Evolutionary conservation across 2,888 invertebrate species (phyloP), one percentile per base, ranked within the genome.

Genomic region (Sarcophaga carnaria): DNA sequence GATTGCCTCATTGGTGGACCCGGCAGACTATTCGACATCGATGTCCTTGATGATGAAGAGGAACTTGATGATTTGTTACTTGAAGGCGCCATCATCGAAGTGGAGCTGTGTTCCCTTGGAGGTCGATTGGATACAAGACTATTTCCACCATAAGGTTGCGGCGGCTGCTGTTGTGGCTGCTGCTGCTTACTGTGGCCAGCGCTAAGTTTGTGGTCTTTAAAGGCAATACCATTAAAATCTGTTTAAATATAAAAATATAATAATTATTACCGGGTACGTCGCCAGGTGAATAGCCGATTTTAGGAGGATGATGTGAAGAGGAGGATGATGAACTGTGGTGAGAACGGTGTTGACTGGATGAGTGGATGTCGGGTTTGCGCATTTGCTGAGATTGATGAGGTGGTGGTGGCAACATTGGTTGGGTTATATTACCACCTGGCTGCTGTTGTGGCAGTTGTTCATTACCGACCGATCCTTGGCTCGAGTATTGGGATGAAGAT

Each of bases 321-420:
- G 86, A 74, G 20, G 93, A 90, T 90, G 90, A 88, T 69, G 91
- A 90, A 71, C 90, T 91, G 89, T 91, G 93, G 83, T 92, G 93
- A 66, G 90, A 88, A 85, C 93, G 91, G 88, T 92, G 92, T 84
- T 92, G 92, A 90, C 90, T 91, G 90, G 92, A 82, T 62, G 84
- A 90, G 88, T 91, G 90, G 22, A 90, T 87, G 75, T 91, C 91
- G 62, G 91, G 89, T 88, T 91, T 90, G 80, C 93, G 90, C 67
- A 89, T 84, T 54, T 91, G 90, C 63, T 91, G 91, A 78, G 90
- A 85, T 22, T 90, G 89, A 81, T 91, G 88, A 11, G 89, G 89
- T 2, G 91, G 93, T 3, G 92, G 92, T 5, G 92, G 92, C 77
- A 92, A 47, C 80, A 92, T 85, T 5, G 91, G 87, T 8, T 89